Conservation (phyloP, 2,797 vertebrate species). For the Urophycis tenuis region DNA sequence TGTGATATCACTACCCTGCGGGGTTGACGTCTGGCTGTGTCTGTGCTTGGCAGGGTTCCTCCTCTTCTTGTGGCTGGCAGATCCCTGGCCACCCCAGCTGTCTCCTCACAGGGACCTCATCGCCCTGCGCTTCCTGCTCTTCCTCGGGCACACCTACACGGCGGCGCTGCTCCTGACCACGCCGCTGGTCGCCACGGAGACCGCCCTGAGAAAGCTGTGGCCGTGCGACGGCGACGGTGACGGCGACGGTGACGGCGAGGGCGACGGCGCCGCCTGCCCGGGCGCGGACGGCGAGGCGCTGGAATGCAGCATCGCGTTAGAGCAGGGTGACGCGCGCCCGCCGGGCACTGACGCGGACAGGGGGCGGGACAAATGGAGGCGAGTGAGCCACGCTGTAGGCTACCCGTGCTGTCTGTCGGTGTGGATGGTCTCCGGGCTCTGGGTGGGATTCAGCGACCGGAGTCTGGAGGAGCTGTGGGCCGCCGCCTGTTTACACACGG, state of each 20-base stretch:
- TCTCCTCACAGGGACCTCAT: conserved; percentile 49
- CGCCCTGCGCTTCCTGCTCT: conserved; percentile 69
- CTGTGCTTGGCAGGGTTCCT: conserved; percentile 58
- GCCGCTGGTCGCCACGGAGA: conserved; percentile 64
- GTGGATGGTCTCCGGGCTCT: conserved; percentile 53
- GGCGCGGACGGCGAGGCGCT: background rate
- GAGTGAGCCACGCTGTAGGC: conserved; percentile 25
- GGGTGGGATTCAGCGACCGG: conserved; percentile 42
- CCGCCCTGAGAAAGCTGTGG: conserved; percentile 38
- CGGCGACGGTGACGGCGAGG: no score
- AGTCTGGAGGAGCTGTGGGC: conserved; percentile 45
- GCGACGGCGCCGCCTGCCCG: background rate
- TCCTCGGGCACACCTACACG: conserved; percentile 68
- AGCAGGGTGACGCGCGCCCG: background rate
- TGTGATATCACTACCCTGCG: background rate
- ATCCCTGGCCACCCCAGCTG: conserved; percentile 42
- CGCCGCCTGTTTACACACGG: conserved; percentile 47
- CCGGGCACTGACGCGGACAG: background rate
- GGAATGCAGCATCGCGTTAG: background rate
- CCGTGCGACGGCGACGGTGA: background rate
- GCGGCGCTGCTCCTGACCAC: conserved; percentile 60
- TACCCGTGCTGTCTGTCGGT: conserved; percentile 66
- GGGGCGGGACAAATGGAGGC: background rate
- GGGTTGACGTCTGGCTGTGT: conserved; percentile 9
- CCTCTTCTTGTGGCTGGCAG: conserved; percentile 47